phyloP scores from a whole-genome alignment of 2,888 invertebrate genomes.

The Aleiodes testaceus region DNA sequence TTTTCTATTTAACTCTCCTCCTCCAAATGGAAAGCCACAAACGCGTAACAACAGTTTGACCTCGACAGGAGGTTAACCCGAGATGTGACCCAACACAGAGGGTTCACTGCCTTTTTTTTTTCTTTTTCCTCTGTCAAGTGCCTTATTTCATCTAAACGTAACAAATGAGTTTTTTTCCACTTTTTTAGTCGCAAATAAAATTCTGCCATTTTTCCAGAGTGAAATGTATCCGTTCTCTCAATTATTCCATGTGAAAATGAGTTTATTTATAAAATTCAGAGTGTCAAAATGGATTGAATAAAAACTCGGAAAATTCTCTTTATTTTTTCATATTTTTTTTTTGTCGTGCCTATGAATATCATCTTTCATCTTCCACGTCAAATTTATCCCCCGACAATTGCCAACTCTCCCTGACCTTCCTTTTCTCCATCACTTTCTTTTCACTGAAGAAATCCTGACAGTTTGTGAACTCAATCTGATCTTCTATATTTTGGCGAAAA shows the following conservation, averaged over 20 bases:
- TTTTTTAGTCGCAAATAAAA: not conserved
- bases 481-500: not conserved
- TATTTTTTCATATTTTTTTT: too few species aligned
- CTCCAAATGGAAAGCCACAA: conserved; percentile 9
- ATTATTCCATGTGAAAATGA: too few species aligned
- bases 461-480: conserved; percentile 31
- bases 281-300: too few species aligned
- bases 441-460: conserved; percentile 6
- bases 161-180: not conserved
- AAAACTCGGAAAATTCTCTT: too few species aligned
- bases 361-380: too few species aligned
- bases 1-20: conserved; percentile 22
- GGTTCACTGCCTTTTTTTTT: conserved; percentile 12
- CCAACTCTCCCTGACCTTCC: not conserved
- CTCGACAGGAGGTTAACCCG: conserved; percentile 6
- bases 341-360: too few species aligned
- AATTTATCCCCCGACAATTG: not conserved
- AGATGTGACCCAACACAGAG: conserved; percentile 24
- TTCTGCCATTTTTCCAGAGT: not conserved
- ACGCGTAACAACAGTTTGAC: conserved; percentile 21
- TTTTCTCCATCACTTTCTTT: not conserved
- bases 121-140: conserved; percentile 1
- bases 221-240: not conserved
- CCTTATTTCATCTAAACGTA: conserved; percentile 11
- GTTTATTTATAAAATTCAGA: too few species aligned